Conservation (phyloP, 1,140 invertebrate species). For the Drosophila varians region DNA sequence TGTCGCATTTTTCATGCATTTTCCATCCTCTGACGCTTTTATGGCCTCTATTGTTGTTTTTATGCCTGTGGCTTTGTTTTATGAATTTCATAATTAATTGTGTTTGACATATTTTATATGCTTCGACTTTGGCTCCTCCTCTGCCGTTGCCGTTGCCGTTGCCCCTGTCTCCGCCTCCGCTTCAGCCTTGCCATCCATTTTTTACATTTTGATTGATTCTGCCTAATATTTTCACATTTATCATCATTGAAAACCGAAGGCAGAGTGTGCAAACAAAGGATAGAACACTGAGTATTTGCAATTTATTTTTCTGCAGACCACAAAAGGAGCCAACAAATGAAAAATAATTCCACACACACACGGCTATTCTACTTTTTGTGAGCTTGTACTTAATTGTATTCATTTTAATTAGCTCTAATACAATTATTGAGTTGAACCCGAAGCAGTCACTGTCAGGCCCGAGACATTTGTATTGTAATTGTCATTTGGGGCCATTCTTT, state of each 20-base stretch:
- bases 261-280: not conserved
- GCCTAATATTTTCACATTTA: slow-evolving; percentile 54
- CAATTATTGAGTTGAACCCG: slow-evolving; percentile 26
- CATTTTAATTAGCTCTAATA: slow-evolving; percentile 46
- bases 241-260: slow-evolving; percentile 24
- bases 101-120: slow-evolving; percentile 65
- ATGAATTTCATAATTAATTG: slow-evolving; percentile 75
- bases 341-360: not conserved
- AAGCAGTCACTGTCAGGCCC: slow-evolving; percentile 24
- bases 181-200: slow-evolving; percentile 11
- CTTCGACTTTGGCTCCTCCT: slow-evolving; percentile 1
- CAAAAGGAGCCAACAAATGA: not conserved
- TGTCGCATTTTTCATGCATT: slow-evolving; percentile 66
- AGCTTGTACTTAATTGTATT: slow-evolving; percentile 23
- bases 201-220: slow-evolving; percentile 68
- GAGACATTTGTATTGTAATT: slow-evolving; percentile 62
- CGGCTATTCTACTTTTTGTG: not conserved
- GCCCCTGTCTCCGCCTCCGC: slow-evolving; percentile 13
- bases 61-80: slow-evolving; percentile 58
- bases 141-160: too few relatives aligned
- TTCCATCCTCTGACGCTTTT: slow-evolving; percentile 47
- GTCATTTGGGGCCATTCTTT: slow-evolving; percentile 24
- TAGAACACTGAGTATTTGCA: not conserved
- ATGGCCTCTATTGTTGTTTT: slow-evolving; percentile 45
- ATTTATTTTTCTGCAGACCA: not conserved